A percentile compares a stretch with the other conserved stretches of the same genome.
Evolutionary conservation across 2,113 vertebrate genomes (phyloP).

Genomic region (Oryzias curvinotus): DNA sequence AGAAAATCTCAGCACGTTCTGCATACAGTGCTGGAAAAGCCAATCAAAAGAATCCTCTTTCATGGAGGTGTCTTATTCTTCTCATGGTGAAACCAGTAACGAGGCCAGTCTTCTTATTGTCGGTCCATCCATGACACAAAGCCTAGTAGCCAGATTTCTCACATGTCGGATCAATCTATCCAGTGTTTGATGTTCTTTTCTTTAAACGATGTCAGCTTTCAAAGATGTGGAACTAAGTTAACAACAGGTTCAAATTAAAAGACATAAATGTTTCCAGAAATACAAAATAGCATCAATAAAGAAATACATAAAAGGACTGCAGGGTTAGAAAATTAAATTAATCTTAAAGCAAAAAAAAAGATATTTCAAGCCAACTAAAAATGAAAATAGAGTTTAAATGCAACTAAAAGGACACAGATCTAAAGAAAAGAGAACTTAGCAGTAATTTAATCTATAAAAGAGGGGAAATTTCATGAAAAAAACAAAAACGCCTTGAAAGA

Average conservation of each 20-base stretch:
- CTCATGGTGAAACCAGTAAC: conserved; percentile 37
- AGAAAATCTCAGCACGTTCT: conserved; percentile 41
- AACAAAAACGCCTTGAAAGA: too few species aligned
- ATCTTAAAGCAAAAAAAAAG: neutral
- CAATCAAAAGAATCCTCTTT: conserved; percentile 27
- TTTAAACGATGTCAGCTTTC: too few species aligned
- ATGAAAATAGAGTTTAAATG: neutral
- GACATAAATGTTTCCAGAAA: too few species aligned
- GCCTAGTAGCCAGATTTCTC: conserved; percentile 8
- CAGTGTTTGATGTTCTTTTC: too few species aligned
- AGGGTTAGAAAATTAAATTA: neutral
- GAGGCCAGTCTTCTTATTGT: conserved; percentile 20
- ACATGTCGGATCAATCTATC: neutral
- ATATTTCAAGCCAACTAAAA: neutral
- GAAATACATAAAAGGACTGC: neutral
- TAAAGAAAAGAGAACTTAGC: neutral
- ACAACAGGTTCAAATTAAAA: too few species aligned
- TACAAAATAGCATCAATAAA: neutral
- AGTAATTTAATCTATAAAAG: too few species aligned
- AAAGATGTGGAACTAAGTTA: too few species aligned
- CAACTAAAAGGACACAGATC: neutral
- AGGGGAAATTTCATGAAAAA: too few species aligned
- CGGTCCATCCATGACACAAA: conserved; percentile 15
- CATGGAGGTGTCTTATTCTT: conserved; percentile 13
- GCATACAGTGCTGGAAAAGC: conserved; percentile 8